These are phyloP conservation scores for Otus sunia DNA, from an alignment of 2,113 vertebrate genomes.

Conservation along the genomic window DNA sequence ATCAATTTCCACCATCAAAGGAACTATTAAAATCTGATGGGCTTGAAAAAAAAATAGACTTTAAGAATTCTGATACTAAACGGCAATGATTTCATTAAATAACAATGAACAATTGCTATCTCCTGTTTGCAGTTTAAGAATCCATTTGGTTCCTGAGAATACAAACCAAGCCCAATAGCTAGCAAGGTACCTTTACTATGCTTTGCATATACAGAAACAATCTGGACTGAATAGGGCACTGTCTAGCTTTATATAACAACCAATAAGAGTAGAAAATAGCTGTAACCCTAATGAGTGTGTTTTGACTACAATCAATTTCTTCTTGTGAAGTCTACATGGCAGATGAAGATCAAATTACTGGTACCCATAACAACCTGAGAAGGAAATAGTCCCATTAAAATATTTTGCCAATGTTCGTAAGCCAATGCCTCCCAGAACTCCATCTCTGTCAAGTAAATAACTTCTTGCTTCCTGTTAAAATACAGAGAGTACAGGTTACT, in stretches of 20 bases:
- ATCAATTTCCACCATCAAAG: not conserved
- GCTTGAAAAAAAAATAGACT: not conserved
- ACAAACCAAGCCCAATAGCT: not conserved
- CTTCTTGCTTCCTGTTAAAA: constrained; percentile 58
- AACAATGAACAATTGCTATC: not conserved
- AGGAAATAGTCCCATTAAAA: constrained; percentile 17
- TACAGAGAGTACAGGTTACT: constrained; percentile 35
- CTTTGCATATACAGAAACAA: not conserved
- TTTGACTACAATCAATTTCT: not conserved
- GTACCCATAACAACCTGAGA: not conserved
- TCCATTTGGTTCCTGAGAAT: not conserved
- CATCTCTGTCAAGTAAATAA: constrained; percentile 41
- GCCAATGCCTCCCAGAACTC: not conserved
- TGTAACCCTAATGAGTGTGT: not conserved
- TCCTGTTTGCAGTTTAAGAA: not conserved
- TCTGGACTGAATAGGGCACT: not conserved
- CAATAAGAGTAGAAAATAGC: not conserved
- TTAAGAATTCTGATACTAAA: not conserved
- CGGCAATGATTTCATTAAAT: not conserved
- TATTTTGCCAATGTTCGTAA: constrained; percentile 18
- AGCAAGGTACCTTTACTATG: not conserved
- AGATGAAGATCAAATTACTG: not conserved
- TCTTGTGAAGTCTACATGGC: not conserved
- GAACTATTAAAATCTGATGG: not conserved
- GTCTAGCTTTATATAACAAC: not conserved